These are phyloP conservation scores for Oligia strigilis DNA, from an alignment of 2,888 invertebrate species.

Conservation along the genomic window DNA sequence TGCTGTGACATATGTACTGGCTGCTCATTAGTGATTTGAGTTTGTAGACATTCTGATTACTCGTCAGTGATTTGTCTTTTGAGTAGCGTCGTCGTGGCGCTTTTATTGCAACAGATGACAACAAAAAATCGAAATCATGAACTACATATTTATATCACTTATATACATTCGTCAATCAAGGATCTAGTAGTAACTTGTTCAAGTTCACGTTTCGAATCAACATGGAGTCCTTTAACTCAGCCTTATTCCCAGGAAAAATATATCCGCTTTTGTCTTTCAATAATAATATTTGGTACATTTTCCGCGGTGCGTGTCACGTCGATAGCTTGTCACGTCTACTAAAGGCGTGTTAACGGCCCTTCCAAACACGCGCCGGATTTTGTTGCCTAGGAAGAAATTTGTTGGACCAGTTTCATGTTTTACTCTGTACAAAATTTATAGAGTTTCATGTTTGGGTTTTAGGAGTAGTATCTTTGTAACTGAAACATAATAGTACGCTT, in stretches of 20 bases:
- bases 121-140: not conserved
- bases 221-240: not conserved
- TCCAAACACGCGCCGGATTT: slow-evolving; percentile 32
- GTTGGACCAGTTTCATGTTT: slow-evolving; percentile 24
- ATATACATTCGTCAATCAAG: not conserved
- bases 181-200: not conserved
- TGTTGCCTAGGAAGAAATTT: slow-evolving; percentile 13
- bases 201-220: not conserved
- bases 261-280: slow-evolving; percentile 13
- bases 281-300: slow-evolving; percentile 48
- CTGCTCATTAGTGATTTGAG: not conserved
- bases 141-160: not conserved
- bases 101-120: not conserved
- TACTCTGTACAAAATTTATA: not conserved
- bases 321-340: slow-evolving; percentile 46
- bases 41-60: not conserved
- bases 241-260: slow-evolving; percentile 32
- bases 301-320: slow-evolving; percentile 35
- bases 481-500: not conserved
- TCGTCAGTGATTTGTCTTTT: not conserved
- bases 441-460: slow-evolving; percentile 10
- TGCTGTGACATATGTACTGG: not conserved
- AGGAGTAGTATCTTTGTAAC: not conserved
- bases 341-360: slow-evolving; percentile 44
- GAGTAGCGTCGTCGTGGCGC: too few species aligned